A percentile compares a stretch with the other conserved stretches of the same genome.
These are phyloP conservation scores for Linepithema humile DNA, from an alignment of 1,140 invertebrate species.

Conservation along the genomic window DNA sequence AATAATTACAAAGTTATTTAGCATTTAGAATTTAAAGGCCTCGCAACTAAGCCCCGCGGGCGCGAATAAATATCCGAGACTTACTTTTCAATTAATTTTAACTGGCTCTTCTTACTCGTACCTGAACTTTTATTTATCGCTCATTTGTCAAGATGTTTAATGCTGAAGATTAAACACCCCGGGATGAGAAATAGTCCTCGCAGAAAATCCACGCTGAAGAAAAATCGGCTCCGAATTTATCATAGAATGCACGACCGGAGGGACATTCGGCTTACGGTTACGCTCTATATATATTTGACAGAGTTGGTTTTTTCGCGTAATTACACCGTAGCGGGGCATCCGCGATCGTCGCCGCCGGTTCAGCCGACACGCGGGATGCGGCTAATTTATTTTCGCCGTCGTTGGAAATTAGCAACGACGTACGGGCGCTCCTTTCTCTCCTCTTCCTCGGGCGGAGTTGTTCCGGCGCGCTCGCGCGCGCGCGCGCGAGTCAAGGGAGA, in stretches of 20 bases:
- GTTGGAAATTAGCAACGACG: constrained; percentile 59
- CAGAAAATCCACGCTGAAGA: neutral
- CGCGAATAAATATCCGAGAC: constrained; percentile 25
- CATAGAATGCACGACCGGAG: constrained; percentile 1
- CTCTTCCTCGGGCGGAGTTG: constrained; percentile 11
- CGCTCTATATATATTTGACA: constrained; percentile 39
- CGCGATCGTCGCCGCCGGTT: constrained; percentile 23
- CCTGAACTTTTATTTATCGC: constrained; percentile 41
- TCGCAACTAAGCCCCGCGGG: too few species aligned
- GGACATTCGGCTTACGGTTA: constrained; percentile 26
- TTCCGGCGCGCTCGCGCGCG: constrained; percentile 26
- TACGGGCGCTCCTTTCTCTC: neutral
- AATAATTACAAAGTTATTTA: constrained; percentile 30
- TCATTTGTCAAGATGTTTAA: constrained; percentile 34
- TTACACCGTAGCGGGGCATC: constrained; percentile 39
- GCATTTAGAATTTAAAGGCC: constrained; percentile 26
- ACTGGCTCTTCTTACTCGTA: constrained; percentile 3
- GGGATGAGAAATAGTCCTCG: neutral
- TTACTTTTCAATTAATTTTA: constrained; percentile 28
- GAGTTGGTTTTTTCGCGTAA: constrained; percentile 45
- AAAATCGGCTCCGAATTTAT: constrained; percentile 44
- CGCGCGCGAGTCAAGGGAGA: constrained; percentile 59
- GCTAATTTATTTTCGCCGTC: constrained; percentile 49
- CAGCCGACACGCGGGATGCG: constrained; percentile 19
- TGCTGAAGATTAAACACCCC: constrained; percentile 14